Evolutionary conservation across 35 echinoderm and acorn worm genomes (phyloP).

Genomic region (Heliocidaris erythrogramma): DNA sequence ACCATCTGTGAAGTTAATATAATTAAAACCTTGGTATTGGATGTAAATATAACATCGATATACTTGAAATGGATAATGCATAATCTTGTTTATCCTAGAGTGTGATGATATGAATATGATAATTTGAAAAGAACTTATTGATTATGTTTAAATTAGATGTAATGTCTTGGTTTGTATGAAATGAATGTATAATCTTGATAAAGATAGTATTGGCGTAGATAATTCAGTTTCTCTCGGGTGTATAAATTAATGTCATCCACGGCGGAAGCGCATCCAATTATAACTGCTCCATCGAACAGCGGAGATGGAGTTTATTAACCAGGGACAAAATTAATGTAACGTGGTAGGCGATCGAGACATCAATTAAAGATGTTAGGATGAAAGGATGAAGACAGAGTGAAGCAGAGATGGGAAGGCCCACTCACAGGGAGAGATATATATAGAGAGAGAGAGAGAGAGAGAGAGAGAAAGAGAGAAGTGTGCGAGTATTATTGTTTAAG

Average conservation of each 20-base stretch:
- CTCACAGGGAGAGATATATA: not conserved
- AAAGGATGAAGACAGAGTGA: not conserved
- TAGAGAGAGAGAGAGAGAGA: not conserved
- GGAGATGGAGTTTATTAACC: not conserved
- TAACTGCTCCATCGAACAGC: not conserved
- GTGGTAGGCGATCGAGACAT: not conserved
- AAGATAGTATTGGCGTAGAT: not conserved
- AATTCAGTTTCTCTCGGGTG: not conserved
- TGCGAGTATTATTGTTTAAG: not conserved
- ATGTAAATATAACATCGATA: too few species aligned
- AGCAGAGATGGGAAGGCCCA: not conserved
- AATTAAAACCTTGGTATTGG: too few species aligned
- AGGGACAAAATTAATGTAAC: not conserved
- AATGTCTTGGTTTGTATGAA: too few species aligned
- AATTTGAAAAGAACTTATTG: too few species aligned
- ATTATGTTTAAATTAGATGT: too few species aligned
- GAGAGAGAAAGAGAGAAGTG: not conserved
- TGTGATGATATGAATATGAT: too few species aligned
- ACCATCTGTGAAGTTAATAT: too few species aligned
- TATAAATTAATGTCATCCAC: not conserved
- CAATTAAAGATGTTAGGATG: not conserved
- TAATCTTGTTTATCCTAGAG: too few species aligned
- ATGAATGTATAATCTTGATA: too few species aligned
- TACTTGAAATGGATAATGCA: too few species aligned
- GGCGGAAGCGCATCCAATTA: not conserved